phyloP scores from a whole-genome alignment of 2,797 vertebrate genomes.

The Triplophysa bombifrons region DNA sequence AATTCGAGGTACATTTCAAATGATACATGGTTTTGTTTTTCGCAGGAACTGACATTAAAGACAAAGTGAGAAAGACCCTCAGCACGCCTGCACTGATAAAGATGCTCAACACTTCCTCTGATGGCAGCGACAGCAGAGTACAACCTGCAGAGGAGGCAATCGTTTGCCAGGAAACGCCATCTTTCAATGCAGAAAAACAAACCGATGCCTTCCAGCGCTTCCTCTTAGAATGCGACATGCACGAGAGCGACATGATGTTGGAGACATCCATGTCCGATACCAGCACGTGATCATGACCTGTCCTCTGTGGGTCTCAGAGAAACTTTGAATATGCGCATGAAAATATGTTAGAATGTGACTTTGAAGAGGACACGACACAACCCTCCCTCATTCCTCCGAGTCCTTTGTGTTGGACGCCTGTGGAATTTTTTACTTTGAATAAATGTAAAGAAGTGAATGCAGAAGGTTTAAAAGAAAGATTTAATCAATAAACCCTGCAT shows the following conservation, averaged over 20 bases:
- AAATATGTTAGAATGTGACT: conserved; percentile 57
- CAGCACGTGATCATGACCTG: conserved; percentile 83
- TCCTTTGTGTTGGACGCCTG: conserved; percentile 68
- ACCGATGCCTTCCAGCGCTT: conserved; percentile 83
- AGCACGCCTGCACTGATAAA: conserved; percentile 91
- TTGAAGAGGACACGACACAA: conserved; percentile 29
- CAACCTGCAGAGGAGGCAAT: conserved; percentile 85
- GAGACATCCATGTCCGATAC: conserved; percentile 97
- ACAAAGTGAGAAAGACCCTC: conserved; percentile 90
- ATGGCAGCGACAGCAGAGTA: conserved; percentile 80
- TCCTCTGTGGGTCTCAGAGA: conserved; percentile 26
- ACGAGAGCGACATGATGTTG: conserved; percentile 97
- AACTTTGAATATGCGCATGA: conserved; percentile 48
- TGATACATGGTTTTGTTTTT: conserved; percentile 5
- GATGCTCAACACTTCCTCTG: conserved; percentile 89
- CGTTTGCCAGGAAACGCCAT: conserved; percentile 82
- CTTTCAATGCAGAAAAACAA: conserved; percentile 80
- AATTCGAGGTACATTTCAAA: background rate
- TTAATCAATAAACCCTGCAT: conserved; percentile 69
- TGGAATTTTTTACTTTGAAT: conserved; percentile 77
- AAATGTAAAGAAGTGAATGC: conserved; percentile 65
- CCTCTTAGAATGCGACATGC: conserved; percentile 97
- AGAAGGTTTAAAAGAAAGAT: conserved; percentile 61
- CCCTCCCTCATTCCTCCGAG: conserved; percentile 17
- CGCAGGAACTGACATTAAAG: conserved; percentile 94